These are phyloP conservation scores for Caenorhabditis sp. DNA, from an alignment of 2,888 invertebrate species.

Conservation along the genomic window DNA sequence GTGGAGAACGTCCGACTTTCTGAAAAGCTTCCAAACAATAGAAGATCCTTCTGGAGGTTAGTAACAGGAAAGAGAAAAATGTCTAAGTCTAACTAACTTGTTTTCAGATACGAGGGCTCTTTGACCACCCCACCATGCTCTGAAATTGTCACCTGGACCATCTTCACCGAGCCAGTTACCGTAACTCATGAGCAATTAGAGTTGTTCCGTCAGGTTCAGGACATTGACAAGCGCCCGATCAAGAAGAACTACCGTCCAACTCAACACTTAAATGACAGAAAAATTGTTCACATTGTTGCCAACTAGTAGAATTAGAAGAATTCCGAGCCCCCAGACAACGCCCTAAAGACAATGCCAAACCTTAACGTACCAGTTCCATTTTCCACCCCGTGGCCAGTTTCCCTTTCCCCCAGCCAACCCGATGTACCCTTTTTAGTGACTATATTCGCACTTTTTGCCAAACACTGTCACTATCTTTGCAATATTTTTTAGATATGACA, in stretches of 20 bases:
- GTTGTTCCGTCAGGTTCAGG: conserved; percentile 76
- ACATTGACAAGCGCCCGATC: conserved; percentile 69
- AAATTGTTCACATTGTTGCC: conserved; percentile 63
- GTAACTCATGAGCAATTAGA: conserved; percentile 78
- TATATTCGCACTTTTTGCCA: conserved; percentile 53
- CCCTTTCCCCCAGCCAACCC: conserved; percentile 16
- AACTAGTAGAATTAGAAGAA: conserved; percentile 17
- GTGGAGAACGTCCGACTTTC: conserved; percentile 69
- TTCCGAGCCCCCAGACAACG: not conserved
- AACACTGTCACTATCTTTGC: conserved; percentile 24
- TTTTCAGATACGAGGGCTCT: conserved; percentile 79
- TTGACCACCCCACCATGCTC: conserved; percentile 82
- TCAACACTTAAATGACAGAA: conserved; percentile 75
- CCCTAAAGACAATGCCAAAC: conserved; percentile 44
- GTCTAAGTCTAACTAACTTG: conserved; percentile 30
- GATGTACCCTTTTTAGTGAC: conserved; percentile 43
- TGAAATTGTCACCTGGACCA: conserved; percentile 80
- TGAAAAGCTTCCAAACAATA: conserved; percentile 75
- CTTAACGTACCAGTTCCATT: conserved; percentile 1
- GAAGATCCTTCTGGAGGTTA: conserved; percentile 76
- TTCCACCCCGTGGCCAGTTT: conserved; percentile 3
- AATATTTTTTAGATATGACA: conserved; percentile 45
- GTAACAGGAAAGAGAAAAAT: conserved; percentile 39
- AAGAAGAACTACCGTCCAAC: conserved; percentile 78
- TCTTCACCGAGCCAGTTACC: conserved; percentile 80